These are phyloP conservation scores for Pheosia gnoma DNA, from an alignment of 2,888 invertebrate genomes.

Conservation along the genomic window DNA sequence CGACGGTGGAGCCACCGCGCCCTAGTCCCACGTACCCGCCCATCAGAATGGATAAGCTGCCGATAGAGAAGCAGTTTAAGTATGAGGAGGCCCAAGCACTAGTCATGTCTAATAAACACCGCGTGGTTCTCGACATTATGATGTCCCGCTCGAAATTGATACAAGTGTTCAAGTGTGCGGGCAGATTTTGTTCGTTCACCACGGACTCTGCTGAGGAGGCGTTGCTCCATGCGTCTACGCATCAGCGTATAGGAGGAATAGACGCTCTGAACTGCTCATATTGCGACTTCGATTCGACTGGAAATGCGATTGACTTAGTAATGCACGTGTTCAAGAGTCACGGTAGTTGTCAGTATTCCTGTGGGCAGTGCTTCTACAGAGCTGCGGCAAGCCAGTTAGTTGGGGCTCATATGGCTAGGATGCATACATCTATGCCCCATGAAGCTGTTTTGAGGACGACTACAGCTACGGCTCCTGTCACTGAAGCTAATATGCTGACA, in stretches of 20 bases:
- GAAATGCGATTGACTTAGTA: conserved; percentile 70
- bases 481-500: conserved; percentile 45
- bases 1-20: conserved; percentile 31
- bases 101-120: conserved; percentile 67
- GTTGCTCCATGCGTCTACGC: conserved; percentile 66
- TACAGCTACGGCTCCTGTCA: conserved; percentile 29
- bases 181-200: conserved; percentile 70
- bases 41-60: conserved; percentile 21
- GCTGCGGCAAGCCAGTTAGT: conserved; percentile 85
- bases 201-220: conserved; percentile 66
- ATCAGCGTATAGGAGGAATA: conserved; percentile 59
- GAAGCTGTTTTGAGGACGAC: conserved; percentile 48
- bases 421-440: conserved; percentile 47
- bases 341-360: conserved; percentile 85
- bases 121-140: conserved; percentile 74
- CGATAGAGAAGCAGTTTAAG: conserved; percentile 39
- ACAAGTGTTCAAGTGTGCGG: conserved; percentile 74
- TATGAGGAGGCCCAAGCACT: conserved; percentile 68
- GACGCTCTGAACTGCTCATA: conserved; percentile 84
- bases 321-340: conserved; percentile 86
- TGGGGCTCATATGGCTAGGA: conserved; percentile 80
- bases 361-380: conserved; percentile 88
- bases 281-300: conserved; percentile 73
- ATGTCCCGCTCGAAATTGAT: conserved; percentile 74
- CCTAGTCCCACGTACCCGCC: conserved; percentile 42